Evolutionary conservation across 1,140 invertebrate species (phyloP), one percentile per base, ranked within the genome.

Genomic region (Neodiprion fabricii): DNA sequence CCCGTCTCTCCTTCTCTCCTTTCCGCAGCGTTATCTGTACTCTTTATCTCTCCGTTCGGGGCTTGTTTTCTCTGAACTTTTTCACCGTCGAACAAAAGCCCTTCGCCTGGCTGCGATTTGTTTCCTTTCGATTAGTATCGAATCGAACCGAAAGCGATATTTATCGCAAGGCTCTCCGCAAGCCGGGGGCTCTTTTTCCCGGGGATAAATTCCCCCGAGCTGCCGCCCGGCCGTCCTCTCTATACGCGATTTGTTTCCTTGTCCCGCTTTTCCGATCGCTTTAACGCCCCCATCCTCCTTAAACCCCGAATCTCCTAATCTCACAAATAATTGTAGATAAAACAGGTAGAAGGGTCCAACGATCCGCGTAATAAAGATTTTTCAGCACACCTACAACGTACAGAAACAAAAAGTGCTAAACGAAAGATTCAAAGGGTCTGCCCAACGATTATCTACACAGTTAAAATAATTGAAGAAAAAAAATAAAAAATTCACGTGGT

Each of bases 71-170:
- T 70, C 28, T 40, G 28, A 40, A 40, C 28, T 40, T 40, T 40
- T 40, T 40, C 28, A 40, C 28, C 28, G 28, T 40, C 23, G 68
- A 48, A 65, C 72, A 40, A 68, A 48, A 48, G 69, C 65, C 23
- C 9, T 68, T 68, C 28, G 48, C 40, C 28, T n/a, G 61, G 48
- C 48, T 71, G 71, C 69, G 74, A 74, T 82, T 82, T 81, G 77
- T 80, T 81, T 81, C 78, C 73, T 67, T 70, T 77, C 76, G 78
- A 82, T 81, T 79, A 76, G 78, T 74, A 79, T 80, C 75, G 75
- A 75, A 79, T 79, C 69, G 76, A 77, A 73, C 71, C 78, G 73
- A 79, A 82, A 81, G 76, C 71, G 74, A 80, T 78, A 79, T 82
- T 81, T 81, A 77, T 82, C 77, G 79, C 47, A 50, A 48, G 50